A percentile compares a stretch with the other conserved stretches of the same genome.
Conservation (phyloP, 2,113 vertebrate genomes). For the Chrysochloris asiatica region DNA sequence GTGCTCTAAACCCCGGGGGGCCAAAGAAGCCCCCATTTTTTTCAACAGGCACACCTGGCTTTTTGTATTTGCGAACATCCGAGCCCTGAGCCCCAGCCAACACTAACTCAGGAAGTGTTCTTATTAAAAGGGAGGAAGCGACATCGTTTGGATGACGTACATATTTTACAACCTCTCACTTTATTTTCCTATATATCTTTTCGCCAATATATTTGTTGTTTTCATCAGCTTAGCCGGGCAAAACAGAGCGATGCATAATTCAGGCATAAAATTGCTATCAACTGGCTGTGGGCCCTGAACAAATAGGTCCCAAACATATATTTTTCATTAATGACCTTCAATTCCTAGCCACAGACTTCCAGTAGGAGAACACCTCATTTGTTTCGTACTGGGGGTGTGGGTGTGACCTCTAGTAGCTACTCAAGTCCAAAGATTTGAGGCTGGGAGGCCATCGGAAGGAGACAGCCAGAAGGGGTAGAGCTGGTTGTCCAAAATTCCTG, state of each 20-base stretch:
- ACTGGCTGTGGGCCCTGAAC: slow-evolving; percentile 58
- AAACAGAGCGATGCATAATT: slow-evolving; percentile 79
- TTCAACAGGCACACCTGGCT: slow-evolving; percentile 52
- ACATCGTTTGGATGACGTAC: slow-evolving; percentile 61
- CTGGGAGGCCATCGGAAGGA: not conserved
- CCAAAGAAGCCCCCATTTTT: not conserved
- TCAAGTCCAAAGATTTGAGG: not conserved
- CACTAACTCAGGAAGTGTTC: slow-evolving; percentile 64
- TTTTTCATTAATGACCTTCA: slow-evolving; percentile 72
- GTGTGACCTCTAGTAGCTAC: not conserved
- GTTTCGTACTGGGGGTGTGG: slow-evolving; percentile 21
- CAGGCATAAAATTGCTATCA: slow-evolving; percentile 78
- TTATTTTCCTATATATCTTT: slow-evolving; percentile 78
- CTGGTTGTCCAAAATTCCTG: slow-evolving; percentile 62
- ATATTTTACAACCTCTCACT: slow-evolving; percentile 77
- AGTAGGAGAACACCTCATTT: not conserved
- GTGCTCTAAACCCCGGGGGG: not conserved
- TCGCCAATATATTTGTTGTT: slow-evolving; percentile 75
- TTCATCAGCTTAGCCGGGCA: slow-evolving; percentile 76
- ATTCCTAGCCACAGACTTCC: slow-evolving; percentile 62
- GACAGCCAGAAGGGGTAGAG: slow-evolving; percentile 20
- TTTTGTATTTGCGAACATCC: slow-evolving; percentile 57
- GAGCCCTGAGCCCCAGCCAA: slow-evolving; percentile 63
- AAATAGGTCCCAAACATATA: slow-evolving; percentile 71
- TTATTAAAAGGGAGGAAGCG: slow-evolving; percentile 65